Evolutionary conservation across 2,888 invertebrate species (phyloP), one percentile per base, ranked within the genome.

Genomic region (Imbricaverruca yamaguchii): DNA sequence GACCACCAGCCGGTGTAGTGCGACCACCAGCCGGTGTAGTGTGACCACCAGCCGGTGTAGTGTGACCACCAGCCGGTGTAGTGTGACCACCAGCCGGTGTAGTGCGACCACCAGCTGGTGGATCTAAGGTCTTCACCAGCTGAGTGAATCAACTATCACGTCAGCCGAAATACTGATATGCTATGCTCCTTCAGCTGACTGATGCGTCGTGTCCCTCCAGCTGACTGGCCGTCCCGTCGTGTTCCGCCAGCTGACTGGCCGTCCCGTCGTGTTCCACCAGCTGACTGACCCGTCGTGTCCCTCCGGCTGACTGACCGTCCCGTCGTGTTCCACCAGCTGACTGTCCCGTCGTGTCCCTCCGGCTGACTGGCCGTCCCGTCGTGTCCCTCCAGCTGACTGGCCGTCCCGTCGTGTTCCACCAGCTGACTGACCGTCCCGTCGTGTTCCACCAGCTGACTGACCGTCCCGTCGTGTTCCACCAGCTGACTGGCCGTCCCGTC

Each of bases 351-450:
- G n/a, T n/a, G n/a, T n/a, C n/a, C n/a, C n/a, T n/a, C n/a, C n/a
- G n/a, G n/a, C n/a, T n/a, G n/a, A n/a, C 25, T 25, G 18, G 4
- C 39, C 4, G 39, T 3, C 4, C 1, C 2, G 25, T 25, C 67
- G 25, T 13, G 11, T 11, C 11, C 18, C 63, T 1, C 25, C 25
- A 23, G 67, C 23, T 25, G 67, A 67, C 25, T 23, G 21, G 4
- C 39, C 39, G 39, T 39, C 39, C 39, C 39, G 39, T 81, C 39
- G 39, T 9, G 53, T 23, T 23, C 59, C 81, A 65, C 12, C 83
- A 88, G 88, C 84, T 88, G 81, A 86, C 87, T 25, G 18, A 39
- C 39, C 4, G 39, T 3, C 4, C 1, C 2, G 25, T 25, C 67
- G 25, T 13, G 11, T 11, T 15, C 18, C 63, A 11, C 25, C 25